These are phyloP conservation scores for Temnothorax longispinosus DNA, from an alignment of 1,140 invertebrate genomes.

Conservation along the genomic window DNA sequence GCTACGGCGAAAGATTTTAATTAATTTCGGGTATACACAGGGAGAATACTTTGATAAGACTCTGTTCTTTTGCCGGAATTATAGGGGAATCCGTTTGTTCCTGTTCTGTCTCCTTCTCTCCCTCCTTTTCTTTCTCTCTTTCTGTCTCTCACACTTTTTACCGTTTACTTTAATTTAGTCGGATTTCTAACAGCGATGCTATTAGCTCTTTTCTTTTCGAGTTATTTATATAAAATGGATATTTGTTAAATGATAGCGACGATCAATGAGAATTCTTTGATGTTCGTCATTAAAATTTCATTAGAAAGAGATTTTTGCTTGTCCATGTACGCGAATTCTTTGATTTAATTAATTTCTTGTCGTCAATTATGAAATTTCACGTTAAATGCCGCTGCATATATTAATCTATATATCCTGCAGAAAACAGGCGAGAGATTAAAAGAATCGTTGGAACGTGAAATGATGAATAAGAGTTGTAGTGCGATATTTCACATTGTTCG, in stretches of 20 bases:
- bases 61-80: slow-evolving; percentile 51
- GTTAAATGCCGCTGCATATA: background rate
- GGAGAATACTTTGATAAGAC: slow-evolving; percentile 58
- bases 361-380: slow-evolving; percentile 23
- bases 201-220: background rate
- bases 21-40: slow-evolving; percentile 67
- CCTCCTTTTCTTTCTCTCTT: background rate
- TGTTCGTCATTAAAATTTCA: background rate
- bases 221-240: background rate
- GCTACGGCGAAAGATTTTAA: slow-evolving; percentile 66
- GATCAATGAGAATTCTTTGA: background rate
- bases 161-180: slow-evolving; percentile 50
- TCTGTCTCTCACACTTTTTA: background rate
- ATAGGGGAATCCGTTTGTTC: slow-evolving; percentile 46
- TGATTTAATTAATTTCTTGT: slow-evolving; percentile 12
- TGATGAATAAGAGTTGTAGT: slow-evolving; percentile 7
- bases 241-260: background rate
- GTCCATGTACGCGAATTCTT: background rate
- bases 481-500: background rate
- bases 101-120: background rate
- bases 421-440: slow-evolving; percentile 10
- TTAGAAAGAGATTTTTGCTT: background rate
- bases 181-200: slow-evolving; percentile 11
- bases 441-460: slow-evolving; percentile 17
- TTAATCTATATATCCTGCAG: slow-evolving; percentile 1